phyloP scores from a whole-genome alignment of 2,113 vertebrate genomes.

The Albula goreensis region DNA sequence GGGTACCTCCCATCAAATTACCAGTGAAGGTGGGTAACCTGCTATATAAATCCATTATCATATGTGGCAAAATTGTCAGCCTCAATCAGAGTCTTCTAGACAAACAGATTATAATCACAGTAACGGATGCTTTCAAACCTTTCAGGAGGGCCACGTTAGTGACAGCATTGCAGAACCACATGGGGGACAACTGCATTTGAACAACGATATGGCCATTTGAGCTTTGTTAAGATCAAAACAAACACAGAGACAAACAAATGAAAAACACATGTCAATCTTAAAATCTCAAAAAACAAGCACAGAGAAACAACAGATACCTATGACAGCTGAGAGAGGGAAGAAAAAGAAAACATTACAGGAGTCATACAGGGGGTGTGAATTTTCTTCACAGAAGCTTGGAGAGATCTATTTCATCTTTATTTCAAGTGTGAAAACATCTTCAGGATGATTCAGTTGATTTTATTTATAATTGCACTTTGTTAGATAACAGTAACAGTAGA shows the following conservation, averaged over 20 bases:
- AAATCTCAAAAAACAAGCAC: background rate
- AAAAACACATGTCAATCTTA: background rate
- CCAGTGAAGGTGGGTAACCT: background rate
- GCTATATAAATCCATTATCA: background rate
- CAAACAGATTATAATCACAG: background rate
- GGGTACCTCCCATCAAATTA: background rate
- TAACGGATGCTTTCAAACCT: background rate
- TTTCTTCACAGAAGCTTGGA: background rate
- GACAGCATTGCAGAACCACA: background rate
- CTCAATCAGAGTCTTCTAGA: background rate
- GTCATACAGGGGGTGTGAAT: background rate
- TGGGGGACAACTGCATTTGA: background rate
- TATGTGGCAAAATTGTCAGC: background rate
- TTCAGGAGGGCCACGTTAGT: background rate
- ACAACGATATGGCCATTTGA: background rate
- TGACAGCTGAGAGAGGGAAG: background rate
- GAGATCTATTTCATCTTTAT: background rate
- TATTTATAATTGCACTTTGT: background rate
- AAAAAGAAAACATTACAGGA: background rate
- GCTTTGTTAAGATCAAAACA: background rate
- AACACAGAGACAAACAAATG: background rate
- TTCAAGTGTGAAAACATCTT: background rate
- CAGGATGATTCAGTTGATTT: constrained; percentile 8
- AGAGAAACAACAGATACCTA: background rate
- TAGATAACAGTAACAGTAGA: constrained; percentile 10